Percentiles rank a stretch among this genome's conserved stretches.
Evolutionary conservation across 2,888 invertebrate genomes (phyloP).

Genomic region (Sphinx pinastri): DNA sequence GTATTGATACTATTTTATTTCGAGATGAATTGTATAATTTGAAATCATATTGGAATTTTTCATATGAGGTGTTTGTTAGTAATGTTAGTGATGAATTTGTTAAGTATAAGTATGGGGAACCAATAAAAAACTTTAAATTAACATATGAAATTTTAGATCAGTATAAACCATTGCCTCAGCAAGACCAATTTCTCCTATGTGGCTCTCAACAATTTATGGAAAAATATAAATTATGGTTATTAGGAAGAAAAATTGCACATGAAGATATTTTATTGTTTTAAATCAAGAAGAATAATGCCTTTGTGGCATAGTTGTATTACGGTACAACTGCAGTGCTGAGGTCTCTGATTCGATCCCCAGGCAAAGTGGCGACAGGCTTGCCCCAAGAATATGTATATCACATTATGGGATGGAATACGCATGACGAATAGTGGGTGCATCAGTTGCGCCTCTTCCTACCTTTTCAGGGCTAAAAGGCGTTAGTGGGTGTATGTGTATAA

Average conservation of each 20-base stretch:
- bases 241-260: constrained; percentile 46
- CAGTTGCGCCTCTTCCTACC: too few relatives aligned
- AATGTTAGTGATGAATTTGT: constrained; percentile 35
- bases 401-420: too few relatives aligned
- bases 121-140: constrained; percentile 68
- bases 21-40: constrained; percentile 85
- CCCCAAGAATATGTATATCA: too few relatives aligned
- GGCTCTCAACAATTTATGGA: constrained; percentile 84
- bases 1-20: constrained; percentile 83
- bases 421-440: too few relatives aligned
- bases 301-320: too few relatives aligned
- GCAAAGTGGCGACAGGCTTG: too few relatives aligned
- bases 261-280: constrained; percentile 69
- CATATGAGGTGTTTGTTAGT: constrained; percentile 84
- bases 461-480: too few relatives aligned
- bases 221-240: constrained; percentile 64
- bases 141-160: constrained; percentile 55
- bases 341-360: too few relatives aligned
- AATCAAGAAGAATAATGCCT: constrained; percentile 21
- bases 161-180: constrained; percentile 53
- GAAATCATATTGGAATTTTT: constrained; percentile 89
- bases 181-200: constrained; percentile 84
- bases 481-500: too few relatives aligned
- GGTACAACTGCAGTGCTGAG: too few relatives aligned
- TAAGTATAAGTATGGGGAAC: constrained; percentile 79